A percentile compares a stretch with the other conserved stretches of the same genome.
These are phyloP conservation scores for Tokudaia tokunoshimensis DNA, from an alignment of 2,797 vertebrate species.

Conservation along the genomic window DNA sequence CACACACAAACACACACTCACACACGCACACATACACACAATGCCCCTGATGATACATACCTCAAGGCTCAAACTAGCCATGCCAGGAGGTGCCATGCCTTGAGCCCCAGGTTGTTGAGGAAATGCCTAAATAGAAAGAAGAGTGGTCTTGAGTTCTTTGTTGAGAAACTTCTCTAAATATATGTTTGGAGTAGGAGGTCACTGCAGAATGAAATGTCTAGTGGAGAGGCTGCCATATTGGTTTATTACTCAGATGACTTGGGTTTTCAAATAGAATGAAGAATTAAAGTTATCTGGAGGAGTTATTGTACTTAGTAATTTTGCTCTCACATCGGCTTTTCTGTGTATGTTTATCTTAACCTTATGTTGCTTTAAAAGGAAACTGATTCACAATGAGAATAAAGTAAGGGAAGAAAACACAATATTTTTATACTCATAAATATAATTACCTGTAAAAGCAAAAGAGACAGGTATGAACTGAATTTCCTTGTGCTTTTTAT, in stretches of 20 bases:
- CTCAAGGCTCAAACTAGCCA: slow-evolving; percentile 80
- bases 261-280: slow-evolving; percentile 25
- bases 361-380: slow-evolving; percentile 35
- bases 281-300: slow-evolving; percentile 5
- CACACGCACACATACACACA: neutral
- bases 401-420: slow-evolving; percentile 17
- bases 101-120: slow-evolving; percentile 68
- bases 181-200: neutral
- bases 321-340: neutral
- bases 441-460: neutral
- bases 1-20: neutral
- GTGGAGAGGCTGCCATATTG: neutral
- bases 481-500: slow-evolving; percentile 37
- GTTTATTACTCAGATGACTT: neutral
- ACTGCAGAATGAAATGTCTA: neutral
- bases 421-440: slow-evolving; percentile 33
- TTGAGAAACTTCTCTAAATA: neutral
- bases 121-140: slow-evolving; percentile 74
- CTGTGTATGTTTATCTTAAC: neutral
- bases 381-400: slow-evolving; percentile 39
- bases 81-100: slow-evolving; percentile 67
- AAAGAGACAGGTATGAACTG: neutral
- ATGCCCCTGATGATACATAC: slow-evolving; percentile 52
- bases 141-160: slow-evolving; percentile 41
- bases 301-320: slow-evolving; percentile 44